Evolutionary conservation across 2,888 invertebrate species (phyloP).

Genomic region (Eilema sororculum): DNA sequence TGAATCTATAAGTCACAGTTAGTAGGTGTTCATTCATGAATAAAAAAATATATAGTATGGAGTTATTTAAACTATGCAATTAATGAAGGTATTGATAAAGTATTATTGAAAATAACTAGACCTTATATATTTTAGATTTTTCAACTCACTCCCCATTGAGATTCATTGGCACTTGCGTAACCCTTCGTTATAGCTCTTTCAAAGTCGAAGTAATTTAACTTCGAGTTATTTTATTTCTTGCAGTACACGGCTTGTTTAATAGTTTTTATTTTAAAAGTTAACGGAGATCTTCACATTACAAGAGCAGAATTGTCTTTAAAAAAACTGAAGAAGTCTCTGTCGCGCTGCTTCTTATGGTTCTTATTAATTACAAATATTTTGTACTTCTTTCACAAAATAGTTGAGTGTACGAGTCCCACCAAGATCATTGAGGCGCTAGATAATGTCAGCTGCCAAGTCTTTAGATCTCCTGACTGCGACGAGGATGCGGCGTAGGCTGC

Average conservation of each 20-base stretch:
- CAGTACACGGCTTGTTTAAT: background rate
- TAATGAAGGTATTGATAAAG: too few relatives aligned
- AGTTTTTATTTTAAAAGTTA: background rate
- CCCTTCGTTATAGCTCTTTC: background rate
- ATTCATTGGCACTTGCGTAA: background rate
- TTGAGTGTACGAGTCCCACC: background rate
- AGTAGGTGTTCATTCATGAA: background rate
- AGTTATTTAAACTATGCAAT: too few relatives aligned
- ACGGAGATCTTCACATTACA: background rate
- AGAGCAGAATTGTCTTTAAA: background rate
- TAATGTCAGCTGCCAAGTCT: background rate
- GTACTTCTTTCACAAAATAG: background rate
- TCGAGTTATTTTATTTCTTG: background rate
- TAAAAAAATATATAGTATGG: too few relatives aligned
- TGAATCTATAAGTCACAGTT: background rate
- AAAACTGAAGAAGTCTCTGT: background rate
- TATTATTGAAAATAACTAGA: too few relatives aligned
- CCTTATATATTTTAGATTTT: too few relatives aligned
- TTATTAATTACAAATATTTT: too few relatives aligned
- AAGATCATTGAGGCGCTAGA: background rate
- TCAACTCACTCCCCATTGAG: background rate
- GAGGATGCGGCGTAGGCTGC: too few relatives aligned
- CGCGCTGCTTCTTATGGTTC: too few relatives aligned
- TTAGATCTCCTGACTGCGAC: background rate
- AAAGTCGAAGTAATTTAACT: conserved; percentile 2